Conservation (phyloP, 1,140 invertebrate species). For the Pteromalus puparum region DNA sequence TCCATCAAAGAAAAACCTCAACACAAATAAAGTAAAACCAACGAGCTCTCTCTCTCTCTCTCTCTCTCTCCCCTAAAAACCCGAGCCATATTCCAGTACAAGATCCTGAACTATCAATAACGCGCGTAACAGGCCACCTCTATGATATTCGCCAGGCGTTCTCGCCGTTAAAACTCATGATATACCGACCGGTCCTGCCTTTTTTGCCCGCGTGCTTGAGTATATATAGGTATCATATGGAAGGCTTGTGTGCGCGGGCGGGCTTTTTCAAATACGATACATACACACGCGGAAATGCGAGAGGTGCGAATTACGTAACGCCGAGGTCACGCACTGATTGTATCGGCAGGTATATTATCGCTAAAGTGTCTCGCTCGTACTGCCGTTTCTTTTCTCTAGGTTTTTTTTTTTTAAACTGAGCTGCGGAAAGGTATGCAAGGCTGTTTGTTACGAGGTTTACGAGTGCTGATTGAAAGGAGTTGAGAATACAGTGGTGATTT, state of each 20-base stretch:
- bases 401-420: background rate
- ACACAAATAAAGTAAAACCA: too few species aligned
- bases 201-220: background rate
- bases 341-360: constrained; percentile 27
- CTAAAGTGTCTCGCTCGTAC: background rate
- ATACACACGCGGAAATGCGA: constrained; percentile 9
- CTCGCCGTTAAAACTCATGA: background rate
- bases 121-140: background rate
- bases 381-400: background rate
- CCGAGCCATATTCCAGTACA: background rate
- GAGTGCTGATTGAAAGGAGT: background rate
- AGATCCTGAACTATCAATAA: background rate
- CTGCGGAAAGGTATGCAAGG: background rate
- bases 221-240: background rate
- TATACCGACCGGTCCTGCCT: background rate
- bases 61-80: background rate
- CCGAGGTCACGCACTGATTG: constrained; percentile 42
- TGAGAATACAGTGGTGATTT: background rate
- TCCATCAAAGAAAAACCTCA: too few species aligned
- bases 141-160: background rate
- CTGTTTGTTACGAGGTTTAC: background rate
- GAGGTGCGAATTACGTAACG: constrained; percentile 24
- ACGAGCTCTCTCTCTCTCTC: background rate
- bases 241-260: background rate
- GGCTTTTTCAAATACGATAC: background rate